These are phyloP conservation scores for Agrochola circellaris DNA, from an alignment of 2,888 invertebrate genomes.

Conservation along the genomic window DNA sequence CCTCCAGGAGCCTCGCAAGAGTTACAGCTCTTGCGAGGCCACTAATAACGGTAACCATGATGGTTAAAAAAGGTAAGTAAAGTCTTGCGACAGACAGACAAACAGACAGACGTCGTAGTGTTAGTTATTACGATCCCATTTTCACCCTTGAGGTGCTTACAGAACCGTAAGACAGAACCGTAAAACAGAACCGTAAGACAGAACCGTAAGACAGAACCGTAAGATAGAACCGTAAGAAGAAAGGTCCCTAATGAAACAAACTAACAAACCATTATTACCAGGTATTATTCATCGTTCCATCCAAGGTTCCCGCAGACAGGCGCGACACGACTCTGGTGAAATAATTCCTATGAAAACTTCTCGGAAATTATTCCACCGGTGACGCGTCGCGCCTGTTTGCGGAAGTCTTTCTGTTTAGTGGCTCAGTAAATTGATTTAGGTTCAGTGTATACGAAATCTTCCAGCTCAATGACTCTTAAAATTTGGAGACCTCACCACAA, in stretches of 20 bases:
- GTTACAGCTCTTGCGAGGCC: not conserved
- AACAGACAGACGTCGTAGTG: not conserved
- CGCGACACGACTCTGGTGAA: no score
- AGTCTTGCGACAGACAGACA: not conserved
- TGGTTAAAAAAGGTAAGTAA: not conserved
- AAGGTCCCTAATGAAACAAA: not conserved
- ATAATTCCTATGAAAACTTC: no score
- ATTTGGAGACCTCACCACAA: constrained; percentile 32
- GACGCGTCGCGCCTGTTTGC: no score
- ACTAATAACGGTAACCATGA: not conserved
- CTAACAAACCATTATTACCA: not conserved
- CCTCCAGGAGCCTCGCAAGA: no score
- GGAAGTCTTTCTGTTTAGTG: not conserved
- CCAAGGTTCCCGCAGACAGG: no score
- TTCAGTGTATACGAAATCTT: constrained; percentile 40
- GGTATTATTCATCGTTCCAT: no score
- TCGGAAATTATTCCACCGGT: no score
- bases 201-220: no score
- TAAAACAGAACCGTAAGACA: no score
- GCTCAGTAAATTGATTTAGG: constrained; percentile 37
- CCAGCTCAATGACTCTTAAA: constrained; percentile 38
- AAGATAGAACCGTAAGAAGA: not conserved
- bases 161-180: not conserved
- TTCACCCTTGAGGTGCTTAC: not conserved
- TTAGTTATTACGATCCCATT: not conserved